Percentiles rank a stretch among this genome's conserved stretches.
Conservation (phyloP, 2,888 invertebrate genomes). For the Ditula angustiorana region DNA sequence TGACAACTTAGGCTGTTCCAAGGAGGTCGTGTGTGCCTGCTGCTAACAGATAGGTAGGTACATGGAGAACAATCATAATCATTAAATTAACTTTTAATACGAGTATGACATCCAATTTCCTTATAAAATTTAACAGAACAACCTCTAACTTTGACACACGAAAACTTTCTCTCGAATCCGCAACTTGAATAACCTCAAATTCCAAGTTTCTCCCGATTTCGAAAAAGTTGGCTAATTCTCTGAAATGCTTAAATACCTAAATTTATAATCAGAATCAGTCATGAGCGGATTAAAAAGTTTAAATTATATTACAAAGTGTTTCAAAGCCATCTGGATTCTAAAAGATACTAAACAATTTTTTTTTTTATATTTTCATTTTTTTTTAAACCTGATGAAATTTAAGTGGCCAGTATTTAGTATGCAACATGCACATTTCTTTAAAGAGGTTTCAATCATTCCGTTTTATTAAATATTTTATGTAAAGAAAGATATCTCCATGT, state of each 20-base stretch:
- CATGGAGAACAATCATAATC: too few species aligned
- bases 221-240: background rate
- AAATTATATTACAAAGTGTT: conserved; percentile 4
- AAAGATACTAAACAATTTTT: background rate
- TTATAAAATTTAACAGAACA: background rate
- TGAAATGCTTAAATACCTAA: conserved; percentile 12
- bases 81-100: too few species aligned
- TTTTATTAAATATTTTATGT: background rate
- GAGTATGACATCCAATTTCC: background rate
- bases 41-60: too few species aligned
- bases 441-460: background rate
- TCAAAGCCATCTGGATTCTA: background rate
- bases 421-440: background rate
- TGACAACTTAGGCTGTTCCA: too few species aligned
- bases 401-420: background rate
- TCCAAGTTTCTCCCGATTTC: background rate
- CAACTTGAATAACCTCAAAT: conserved; percentile 7
- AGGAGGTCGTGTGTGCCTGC: too few species aligned
- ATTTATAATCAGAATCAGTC: background rate
- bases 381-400: background rate
- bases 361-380: too few species aligned
- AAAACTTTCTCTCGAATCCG: background rate
- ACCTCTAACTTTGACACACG: background rate
- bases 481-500: background rate
- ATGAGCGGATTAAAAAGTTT: conserved; percentile 3